A percentile compares a stretch with the other conserved stretches of the same genome.
phyloP scores from a whole-genome alignment of 2,888 invertebrate species.

The Xestia sexstrigata region DNA sequence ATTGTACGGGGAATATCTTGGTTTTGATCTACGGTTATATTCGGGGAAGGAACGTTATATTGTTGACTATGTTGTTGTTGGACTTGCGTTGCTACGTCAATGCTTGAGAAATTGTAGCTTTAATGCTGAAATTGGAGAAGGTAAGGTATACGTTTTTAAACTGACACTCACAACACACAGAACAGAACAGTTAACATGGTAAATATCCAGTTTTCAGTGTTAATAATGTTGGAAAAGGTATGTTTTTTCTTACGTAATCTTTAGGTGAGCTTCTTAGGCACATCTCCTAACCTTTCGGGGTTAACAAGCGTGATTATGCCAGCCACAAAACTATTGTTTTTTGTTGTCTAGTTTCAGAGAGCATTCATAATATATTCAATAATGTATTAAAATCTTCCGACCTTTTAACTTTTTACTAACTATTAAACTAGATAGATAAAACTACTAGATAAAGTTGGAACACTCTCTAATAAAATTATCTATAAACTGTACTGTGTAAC shows the following conservation, averaged over 20 bases:
- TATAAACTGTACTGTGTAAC: too few relatives aligned
- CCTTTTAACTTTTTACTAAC: too few relatives aligned
- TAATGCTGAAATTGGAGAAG: background rate
- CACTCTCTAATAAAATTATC: too few relatives aligned
- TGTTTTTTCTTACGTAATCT: background rate
- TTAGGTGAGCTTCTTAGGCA: background rate
- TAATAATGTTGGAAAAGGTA: too few relatives aligned
- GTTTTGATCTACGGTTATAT: constrained; percentile 43
- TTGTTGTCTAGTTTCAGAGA: background rate
- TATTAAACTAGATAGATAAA: too few relatives aligned
- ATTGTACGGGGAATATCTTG: constrained; percentile 46
- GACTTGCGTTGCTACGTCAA: background rate
- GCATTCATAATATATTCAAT: background rate
- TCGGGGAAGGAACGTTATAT: background rate
- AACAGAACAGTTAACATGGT: too few relatives aligned
- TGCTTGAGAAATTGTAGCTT: background rate
- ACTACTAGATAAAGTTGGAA: too few relatives aligned
- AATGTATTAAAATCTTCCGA: too few relatives aligned
- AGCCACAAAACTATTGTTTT: background rate
- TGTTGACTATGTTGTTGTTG: constrained; percentile 17
- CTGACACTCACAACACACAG: too few relatives aligned
- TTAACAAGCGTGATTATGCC: background rate
- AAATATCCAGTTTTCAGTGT: too few relatives aligned
- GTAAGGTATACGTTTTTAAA: too few relatives aligned
- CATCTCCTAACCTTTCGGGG: background rate